Conservation (phyloP, 2,888 invertebrate species). For the Drosophila formosana region DNA sequence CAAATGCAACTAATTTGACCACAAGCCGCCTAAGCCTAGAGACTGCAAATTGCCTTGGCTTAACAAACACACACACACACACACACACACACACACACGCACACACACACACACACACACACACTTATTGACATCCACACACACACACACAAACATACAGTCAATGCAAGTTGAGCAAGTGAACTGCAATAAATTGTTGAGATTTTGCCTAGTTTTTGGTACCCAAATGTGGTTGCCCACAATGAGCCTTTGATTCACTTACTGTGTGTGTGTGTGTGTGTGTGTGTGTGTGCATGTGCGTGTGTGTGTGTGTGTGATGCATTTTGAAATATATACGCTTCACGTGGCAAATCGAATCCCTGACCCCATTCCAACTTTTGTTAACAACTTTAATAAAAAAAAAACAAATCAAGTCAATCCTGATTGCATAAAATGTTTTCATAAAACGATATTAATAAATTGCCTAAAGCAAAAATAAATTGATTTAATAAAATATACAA, state of each 20-base stretch:
- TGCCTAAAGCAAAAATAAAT: no score
- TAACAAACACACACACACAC: constrained; percentile 6
- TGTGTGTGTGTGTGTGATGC: constrained; percentile 5
- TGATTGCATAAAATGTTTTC: background rate
- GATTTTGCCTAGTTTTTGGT: constrained; percentile 39
- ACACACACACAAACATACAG: background rate
- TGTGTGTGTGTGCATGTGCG: constrained; percentile 2
- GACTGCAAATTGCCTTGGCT: constrained; percentile 30
- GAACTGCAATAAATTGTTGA: constrained; percentile 58
- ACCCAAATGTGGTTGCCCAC: constrained; percentile 24
- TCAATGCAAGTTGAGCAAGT: constrained; percentile 32
- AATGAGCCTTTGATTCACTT: constrained; percentile 28
- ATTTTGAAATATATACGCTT: constrained; percentile 29
- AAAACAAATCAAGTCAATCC: background rate
- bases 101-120: background rate
- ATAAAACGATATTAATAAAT: background rate
- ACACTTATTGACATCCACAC: no score
- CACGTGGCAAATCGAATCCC: constrained; percentile 44
- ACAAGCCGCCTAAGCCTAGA: constrained; percentile 19
- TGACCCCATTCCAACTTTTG: constrained; percentile 5
- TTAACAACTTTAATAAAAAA: constrained; percentile 5
- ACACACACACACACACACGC: constrained; percentile 3
- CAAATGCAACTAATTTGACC: constrained; percentile 51
- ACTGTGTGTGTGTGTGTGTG: background rate
- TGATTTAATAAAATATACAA: no score